These are phyloP conservation scores for Orgyia antiqua DNA, from an alignment of 2,888 invertebrate genomes.

Conservation along the genomic window DNA sequence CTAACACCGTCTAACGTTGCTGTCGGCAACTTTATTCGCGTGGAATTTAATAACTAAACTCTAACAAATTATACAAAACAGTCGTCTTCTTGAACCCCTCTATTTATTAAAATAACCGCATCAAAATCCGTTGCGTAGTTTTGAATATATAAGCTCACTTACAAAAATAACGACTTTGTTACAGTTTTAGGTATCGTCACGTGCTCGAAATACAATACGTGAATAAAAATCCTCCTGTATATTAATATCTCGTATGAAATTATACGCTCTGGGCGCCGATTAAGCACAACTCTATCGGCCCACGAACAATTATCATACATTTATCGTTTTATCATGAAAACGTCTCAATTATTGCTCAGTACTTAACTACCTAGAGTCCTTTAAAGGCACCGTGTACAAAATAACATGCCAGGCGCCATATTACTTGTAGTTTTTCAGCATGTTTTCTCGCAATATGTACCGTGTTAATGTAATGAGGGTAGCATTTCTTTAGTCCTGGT, in stretches of 20 bases:
- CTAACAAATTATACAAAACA: too few species aligned
- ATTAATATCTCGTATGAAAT: constrained; percentile 33
- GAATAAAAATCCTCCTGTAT: not conserved
- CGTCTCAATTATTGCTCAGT: constrained; percentile 48
- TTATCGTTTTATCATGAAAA: constrained; percentile 46
- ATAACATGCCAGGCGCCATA: constrained; percentile 30
- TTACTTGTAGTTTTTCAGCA: constrained; percentile 28
- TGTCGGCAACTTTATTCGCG: too few species aligned
- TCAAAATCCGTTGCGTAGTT: too few species aligned
- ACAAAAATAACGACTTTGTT: too few species aligned
- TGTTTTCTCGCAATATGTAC: constrained; percentile 25
- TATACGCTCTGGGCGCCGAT: constrained; percentile 39
- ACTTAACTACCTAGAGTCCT: constrained; percentile 15
- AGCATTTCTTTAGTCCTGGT: not conserved
- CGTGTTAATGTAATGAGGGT: constrained; percentile 4
- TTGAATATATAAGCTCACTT: too few species aligned
- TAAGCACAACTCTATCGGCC: constrained; percentile 33
- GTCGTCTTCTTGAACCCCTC: too few species aligned
- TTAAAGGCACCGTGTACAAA: constrained; percentile 21
- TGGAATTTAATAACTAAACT: too few species aligned
- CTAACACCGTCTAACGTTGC: too few species aligned
- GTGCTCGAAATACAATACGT: too few species aligned
- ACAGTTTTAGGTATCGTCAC: too few species aligned
- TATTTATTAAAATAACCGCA: too few species aligned
- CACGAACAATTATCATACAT: constrained; percentile 42